Evolutionary conservation across 2,888 invertebrate genomes (phyloP).

Genomic region (Rutpela maculata): DNA sequence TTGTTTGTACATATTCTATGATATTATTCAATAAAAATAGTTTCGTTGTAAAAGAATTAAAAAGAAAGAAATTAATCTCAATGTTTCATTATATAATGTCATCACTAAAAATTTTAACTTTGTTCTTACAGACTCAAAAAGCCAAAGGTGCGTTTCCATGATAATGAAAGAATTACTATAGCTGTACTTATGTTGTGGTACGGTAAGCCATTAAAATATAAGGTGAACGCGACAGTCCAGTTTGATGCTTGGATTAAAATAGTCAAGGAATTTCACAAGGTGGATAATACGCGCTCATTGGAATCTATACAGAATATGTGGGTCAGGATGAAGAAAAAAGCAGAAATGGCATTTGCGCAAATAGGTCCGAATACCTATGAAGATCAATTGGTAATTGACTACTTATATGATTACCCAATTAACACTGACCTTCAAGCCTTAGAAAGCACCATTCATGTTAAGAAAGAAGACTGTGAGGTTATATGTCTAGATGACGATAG

Average conservation of each 20-base stretch:
- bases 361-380: background rate
- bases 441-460: background rate
- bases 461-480: background rate
- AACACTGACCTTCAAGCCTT: too few species aligned
- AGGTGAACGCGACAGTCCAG: background rate
- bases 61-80: too few species aligned
- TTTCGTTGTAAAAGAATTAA: too few species aligned
- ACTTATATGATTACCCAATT: background rate
- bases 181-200: slow-evolving; percentile 20
- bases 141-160: background rate
- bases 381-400: slow-evolving; percentile 1
- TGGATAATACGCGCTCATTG: background rate
- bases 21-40: too few species aligned
- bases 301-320: slow-evolving; percentile 12
- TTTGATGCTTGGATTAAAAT: slow-evolving; percentile 11
- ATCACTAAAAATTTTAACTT: background rate
- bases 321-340: background rate
- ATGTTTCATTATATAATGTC: too few species aligned
- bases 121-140: background rate
- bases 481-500: slow-evolving; percentile 3
- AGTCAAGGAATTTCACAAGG: slow-evolving; percentile 1
- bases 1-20: too few species aligned
- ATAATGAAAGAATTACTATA: background rate
- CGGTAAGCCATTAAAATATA: background rate
- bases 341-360: background rate